A percentile compares a stretch with the other conserved stretches of the same genome.
Evolutionary conservation across 2,797 vertebrate genomes (phyloP).

Genomic region (Sylvia borin): DNA sequence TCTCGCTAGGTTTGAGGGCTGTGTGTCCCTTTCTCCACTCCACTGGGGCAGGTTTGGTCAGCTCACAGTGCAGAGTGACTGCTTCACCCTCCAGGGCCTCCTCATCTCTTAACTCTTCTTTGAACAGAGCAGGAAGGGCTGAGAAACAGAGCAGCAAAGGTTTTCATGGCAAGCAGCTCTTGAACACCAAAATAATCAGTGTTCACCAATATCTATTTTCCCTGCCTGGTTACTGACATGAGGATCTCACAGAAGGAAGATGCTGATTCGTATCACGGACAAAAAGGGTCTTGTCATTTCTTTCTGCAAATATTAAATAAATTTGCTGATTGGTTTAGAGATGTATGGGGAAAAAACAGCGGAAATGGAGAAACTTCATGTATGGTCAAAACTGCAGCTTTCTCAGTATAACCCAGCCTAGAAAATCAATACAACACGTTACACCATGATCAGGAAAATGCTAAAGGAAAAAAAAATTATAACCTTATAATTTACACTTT

Average conservation of each 20-base stretch:
- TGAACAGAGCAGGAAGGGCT: conserved; percentile 69
- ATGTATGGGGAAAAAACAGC: not conserved
- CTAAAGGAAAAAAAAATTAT: not conserved
- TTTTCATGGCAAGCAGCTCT: not conserved
- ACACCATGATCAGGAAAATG: not conserved
- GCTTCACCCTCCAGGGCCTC: conserved; percentile 53
- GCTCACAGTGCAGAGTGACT: conserved; percentile 60
- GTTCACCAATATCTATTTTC: not conserved
- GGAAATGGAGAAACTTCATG: not conserved
- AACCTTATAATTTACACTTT: fast-evolving
- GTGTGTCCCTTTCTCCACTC: conserved; percentile 61
- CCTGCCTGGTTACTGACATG: not conserved
- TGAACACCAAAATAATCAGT: not conserved
- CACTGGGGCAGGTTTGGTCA: conserved; percentile 60
- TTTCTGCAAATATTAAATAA: not conserved
- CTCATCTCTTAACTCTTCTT: conserved; percentile 57
- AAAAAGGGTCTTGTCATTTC: fast-evolving
- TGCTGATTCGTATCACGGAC: not conserved
- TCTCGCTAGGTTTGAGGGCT: conserved; percentile 41
- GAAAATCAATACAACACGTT: not conserved
- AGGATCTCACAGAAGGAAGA: not conserved
- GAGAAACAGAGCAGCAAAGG: conserved; percentile 43
- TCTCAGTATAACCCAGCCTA: not conserved
- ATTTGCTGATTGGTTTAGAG: not conserved
- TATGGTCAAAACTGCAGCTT: not conserved